Base-by-base conservation (phyloP, 2,888 invertebrate species). In the Synergus gifuensis region DNA sequence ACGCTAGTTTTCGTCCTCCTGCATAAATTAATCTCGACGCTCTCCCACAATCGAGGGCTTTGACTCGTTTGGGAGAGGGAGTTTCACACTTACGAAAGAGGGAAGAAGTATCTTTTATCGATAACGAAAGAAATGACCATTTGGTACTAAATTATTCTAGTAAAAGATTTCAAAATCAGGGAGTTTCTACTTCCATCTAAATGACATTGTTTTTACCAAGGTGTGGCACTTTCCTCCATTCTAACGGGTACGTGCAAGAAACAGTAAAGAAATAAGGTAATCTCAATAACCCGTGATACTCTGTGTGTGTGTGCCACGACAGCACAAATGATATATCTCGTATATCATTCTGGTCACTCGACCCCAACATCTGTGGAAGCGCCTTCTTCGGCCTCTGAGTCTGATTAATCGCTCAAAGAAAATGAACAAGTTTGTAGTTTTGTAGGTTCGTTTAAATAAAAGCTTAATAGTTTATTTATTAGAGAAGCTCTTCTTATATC, bases 171-270 rank as follows among this genome's bases (percentile, higher is more conserved):
- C 36, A 7, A 36, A 36, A 36, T 36, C 36, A 36, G 36, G 36
- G 36, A 28, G 28, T 28, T 28, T 28, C 28, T 28, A 28, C 28
- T 28, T 28, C 28, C 28, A 28, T 28, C 28, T 28, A 28, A 28
- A 28, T 28, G 85, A 85, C 88, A 88, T 88, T 88, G 88, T 88
- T 88, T 36, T 86, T 84, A 80, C 84, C 82, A 85, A 83, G 83
- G 88, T 87, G 87, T 88, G 88, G 54, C n/a, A n/a, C 54, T 54
- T n/a, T n/a, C 8, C 54, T 18, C n/a, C 54, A 9, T 9, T 54
- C n/a, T 54, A 54, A 54, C 54, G 54, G 54, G 54, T 54, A n/a
- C 28, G 64, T 64, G 64, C 9, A 16, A 28, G 64, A 64, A 40
- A 64, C 64, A n/a, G 64, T 36, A 18, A 60, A 18, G 18, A n/a